Conservation (phyloP, 2,888 invertebrate genomes). For the Pollenia amentaria region DNA sequence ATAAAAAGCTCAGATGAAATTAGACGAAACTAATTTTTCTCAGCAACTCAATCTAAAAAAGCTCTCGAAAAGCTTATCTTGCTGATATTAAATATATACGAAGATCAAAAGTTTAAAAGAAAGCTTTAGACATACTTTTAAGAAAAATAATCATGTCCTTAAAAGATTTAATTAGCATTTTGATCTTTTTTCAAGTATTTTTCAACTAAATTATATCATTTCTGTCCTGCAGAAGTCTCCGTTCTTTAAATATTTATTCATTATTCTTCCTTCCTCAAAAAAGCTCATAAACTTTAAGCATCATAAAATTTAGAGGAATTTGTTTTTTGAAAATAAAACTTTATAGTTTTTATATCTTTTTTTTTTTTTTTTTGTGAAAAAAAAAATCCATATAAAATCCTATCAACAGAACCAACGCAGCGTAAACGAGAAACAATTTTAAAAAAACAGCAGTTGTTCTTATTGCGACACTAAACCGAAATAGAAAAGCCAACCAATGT, state of each 20-base stretch:
- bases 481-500: constrained; percentile 62
- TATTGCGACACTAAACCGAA: constrained; percentile 69
- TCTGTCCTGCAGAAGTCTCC: not conserved
- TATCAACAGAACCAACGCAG: constrained; percentile 81
- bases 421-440: constrained; percentile 78
- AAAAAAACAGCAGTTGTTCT: constrained; percentile 66
- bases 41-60: no score
- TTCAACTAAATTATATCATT: not conserved
- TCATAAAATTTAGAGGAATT: constrained; percentile 61
- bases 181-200: not conserved
- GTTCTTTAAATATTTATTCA: not conserved
- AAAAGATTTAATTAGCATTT: not conserved
- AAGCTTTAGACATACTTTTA: no score
- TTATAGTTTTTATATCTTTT: constrained; percentile 11
- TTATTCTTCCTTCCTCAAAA: not conserved
- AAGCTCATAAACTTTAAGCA: constrained; percentile 57
- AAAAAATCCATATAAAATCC: constrained; percentile 49
- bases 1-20: no score
- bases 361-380: constrained; percentile 43
- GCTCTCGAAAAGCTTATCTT: no score
- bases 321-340: constrained; percentile 75
- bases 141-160: no score
- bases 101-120: no score
- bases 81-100: no score
- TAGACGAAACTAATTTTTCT: no score